Evolutionary conservation across 2,113 vertebrate species (phyloP).

Genomic region (Dipodomys spectabilis): DNA sequence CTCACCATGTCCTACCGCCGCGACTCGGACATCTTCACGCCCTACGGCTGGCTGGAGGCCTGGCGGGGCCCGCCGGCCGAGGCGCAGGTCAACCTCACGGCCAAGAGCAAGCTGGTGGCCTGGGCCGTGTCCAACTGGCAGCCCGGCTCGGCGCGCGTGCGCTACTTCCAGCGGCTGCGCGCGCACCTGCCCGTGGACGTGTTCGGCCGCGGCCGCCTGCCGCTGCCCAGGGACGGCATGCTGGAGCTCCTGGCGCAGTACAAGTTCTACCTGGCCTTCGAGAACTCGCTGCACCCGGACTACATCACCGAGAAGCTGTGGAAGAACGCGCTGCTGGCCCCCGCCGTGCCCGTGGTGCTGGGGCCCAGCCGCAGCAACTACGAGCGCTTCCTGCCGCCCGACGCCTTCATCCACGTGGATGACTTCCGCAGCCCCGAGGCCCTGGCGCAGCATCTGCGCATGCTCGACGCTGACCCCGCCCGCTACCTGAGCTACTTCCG

Average conservation of each 20-base stretch:
- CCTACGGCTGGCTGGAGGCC: conserved; percentile 76
- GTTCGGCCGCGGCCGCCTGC: conserved; percentile 73
- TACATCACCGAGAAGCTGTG: conserved; percentile 91
- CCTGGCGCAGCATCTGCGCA: conserved; percentile 79
- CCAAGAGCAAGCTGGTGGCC: conserved; percentile 83
- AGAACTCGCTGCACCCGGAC: conserved; percentile 88
- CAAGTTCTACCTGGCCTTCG: conserved; percentile 90
- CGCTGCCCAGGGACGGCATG: background rate
- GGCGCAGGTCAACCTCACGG: background rate
- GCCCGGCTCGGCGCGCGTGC: conserved; percentile 55
- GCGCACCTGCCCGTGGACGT: conserved; percentile 80
- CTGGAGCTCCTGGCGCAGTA: conserved; percentile 77
- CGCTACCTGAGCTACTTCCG: conserved; percentile 83
- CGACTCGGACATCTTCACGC: conserved; percentile 78
- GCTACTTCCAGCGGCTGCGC: conserved; percentile 81
- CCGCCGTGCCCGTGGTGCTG: conserved; percentile 84
- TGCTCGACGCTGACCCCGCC: conserved; percentile 73
- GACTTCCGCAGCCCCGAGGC: conserved; percentile 84
- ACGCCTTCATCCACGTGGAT: conserved; percentile 89
- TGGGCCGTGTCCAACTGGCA: conserved; percentile 89
- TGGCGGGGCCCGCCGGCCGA: background rate
- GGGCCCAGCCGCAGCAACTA: conserved; percentile 86
- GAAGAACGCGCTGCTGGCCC: conserved; percentile 84
- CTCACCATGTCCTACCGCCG: conserved; percentile 81
- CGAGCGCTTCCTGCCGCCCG: conserved; percentile 81